Evolutionary conservation across 2,888 invertebrate genomes (phyloP).

Genomic region (Dexiosoma caninum): DNA sequence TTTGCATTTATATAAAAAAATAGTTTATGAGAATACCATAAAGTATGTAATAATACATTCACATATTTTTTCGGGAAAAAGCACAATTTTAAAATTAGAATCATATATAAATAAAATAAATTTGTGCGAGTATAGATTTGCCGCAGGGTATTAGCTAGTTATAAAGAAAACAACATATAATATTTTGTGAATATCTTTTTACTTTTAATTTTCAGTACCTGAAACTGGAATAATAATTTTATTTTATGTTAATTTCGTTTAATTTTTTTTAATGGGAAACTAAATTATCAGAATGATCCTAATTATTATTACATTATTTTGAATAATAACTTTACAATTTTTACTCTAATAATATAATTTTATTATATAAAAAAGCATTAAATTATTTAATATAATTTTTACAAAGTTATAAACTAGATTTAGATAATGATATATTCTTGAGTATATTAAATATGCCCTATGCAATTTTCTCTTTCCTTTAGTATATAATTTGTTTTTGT

Average conservation of each 20-base stretch:
- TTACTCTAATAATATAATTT: slow-evolving; percentile 20
- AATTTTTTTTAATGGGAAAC: slow-evolving; percentile 13
- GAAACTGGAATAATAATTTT: slow-evolving; percentile 47
- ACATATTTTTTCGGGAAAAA: no score
- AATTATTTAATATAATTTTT: slow-evolving; percentile 26
- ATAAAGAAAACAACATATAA: slow-evolving; percentile 20
- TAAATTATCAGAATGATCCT: slow-evolving; percentile 33
- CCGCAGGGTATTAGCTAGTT: no score
- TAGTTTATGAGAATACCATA: no score
- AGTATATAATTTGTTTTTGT: no score
- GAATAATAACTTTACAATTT: slow-evolving; percentile 34
- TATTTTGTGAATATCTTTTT: slow-evolving; percentile 38
- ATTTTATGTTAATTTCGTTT: slow-evolving; percentile 27
- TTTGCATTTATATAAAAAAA: no score
- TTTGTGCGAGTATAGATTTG: no score
- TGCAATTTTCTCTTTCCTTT: slow-evolving; percentile 21
- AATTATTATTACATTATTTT: slow-evolving; percentile 36
- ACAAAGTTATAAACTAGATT: slow-evolving; percentile 50
- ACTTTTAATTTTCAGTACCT: slow-evolving; percentile 30
- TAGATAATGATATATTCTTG: slow-evolving; percentile 35
- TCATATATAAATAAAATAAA: no score
- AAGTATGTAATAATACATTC: no score
- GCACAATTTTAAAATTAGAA: no score
- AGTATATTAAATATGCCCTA: slow-evolving; percentile 41
- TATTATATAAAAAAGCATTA: slow-evolving; percentile 50